Conservation (phyloP, 2,113 vertebrate genomes). For the Tachuris rubrigastra region DNA sequence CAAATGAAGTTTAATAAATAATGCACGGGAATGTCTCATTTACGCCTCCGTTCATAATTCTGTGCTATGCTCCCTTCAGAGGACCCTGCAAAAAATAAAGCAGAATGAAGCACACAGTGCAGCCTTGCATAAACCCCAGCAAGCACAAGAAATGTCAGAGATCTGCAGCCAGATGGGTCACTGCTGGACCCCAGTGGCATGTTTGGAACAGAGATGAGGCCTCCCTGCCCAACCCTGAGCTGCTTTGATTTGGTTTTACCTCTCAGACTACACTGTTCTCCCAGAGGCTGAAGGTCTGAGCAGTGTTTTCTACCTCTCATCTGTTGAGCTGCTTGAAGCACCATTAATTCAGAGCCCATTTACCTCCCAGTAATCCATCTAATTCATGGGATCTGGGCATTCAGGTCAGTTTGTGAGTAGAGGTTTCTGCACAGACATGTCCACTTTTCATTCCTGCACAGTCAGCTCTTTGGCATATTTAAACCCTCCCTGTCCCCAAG, state of each 20-base stretch:
- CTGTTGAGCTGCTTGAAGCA: not conserved
- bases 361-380: not conserved
- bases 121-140: not conserved
- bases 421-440: not conserved
- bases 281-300: not conserved
- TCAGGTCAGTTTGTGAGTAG: not conserved
- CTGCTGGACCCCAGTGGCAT: accelerated
- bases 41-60: conserved; percentile 84
- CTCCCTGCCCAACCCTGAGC: not conserved
- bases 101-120: not conserved
- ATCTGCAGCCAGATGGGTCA: not conserved
- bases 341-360: not conserved
- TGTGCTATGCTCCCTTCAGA: conserved; percentile 85
- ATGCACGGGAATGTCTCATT: conserved; percentile 31
- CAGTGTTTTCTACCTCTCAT: not conserved
- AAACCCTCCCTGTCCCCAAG: not conserved
- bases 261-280: not conserved
- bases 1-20: conserved; percentile 64
- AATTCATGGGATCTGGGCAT: not conserved
- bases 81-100: conserved; percentile 74
- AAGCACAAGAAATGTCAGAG: not conserved
- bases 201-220: not conserved
- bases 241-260: not conserved
- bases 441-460: not conserved
- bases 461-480: not conserved